phyloP scores from a whole-genome alignment of 2,113 vertebrate genomes.

The Telmatochromis sp. region DNA sequence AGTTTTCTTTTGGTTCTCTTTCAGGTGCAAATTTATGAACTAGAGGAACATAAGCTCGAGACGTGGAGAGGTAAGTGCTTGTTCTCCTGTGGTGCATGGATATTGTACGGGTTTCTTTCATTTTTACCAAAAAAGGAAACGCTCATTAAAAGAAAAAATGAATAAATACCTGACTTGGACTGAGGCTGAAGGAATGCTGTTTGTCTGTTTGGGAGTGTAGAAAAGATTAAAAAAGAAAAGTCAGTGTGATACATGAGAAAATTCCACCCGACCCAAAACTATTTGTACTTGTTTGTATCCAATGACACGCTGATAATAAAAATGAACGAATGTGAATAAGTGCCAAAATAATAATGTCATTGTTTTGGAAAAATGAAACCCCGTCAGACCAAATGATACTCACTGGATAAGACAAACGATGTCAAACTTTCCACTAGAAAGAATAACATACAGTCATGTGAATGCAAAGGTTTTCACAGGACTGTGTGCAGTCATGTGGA shows the following conservation, averaged over 20 bases:
- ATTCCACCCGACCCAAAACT: not conserved
- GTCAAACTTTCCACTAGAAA: not conserved
- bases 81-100: not conserved
- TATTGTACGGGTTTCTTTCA: not conserved
- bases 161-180: not conserved
- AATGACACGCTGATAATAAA: not conserved
- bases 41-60: slow-evolving; percentile 98
- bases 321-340: not conserved
- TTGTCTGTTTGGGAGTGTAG: not conserved
- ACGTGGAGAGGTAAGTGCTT: slow-evolving; percentile 87
- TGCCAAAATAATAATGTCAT: not conserved
- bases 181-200: not conserved
- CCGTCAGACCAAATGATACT: not conserved
- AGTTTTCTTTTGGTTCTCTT: not conserved
- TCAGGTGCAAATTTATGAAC: slow-evolving; percentile 97
- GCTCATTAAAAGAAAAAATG: not conserved
- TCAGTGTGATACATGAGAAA: not conserved
- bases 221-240: not conserved
- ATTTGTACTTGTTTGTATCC: not conserved
- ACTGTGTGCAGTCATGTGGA: not conserved
- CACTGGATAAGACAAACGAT: not conserved
- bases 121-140: not conserved
- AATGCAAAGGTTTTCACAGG: not conserved
- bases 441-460: not conserved
- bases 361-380: not conserved